Base-by-base conservation (phyloP, 2,888 invertebrate species). In the Digitonthophagus gazella region DNA sequence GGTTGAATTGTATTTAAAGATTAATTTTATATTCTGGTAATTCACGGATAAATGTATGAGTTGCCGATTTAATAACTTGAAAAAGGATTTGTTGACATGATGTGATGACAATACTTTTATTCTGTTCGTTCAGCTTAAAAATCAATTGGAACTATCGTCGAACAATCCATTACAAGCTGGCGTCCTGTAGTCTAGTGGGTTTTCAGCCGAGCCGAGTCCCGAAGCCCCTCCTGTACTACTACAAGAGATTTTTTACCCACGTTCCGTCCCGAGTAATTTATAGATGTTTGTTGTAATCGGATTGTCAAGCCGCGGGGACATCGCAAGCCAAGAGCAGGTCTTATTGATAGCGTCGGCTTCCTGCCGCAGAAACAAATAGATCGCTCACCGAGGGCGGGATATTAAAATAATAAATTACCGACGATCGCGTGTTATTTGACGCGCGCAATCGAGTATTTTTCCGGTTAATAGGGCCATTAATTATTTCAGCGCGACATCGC, bases 241-340 rank as follows among this genome's bases (percentile, higher is more conserved):
- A 44, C 28, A 44, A 44, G 61, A 19, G 61, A 61, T 61, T 61
- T 61, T 61, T 61, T 61, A 18, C 18, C 18, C 18, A 18, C 18
- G 61, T 16, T 20, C 16, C 18, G 19, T n/a, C n/a, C 18, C 2
- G 20, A 18, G 61, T 61, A 61, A 61, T 61, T 61, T 61, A 61
- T 61, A 20, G 61, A 61, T 61, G 61, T 61, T 16, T 61, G 61
- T 20, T 61, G 61, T 61, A 61, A 61, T 61, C 61, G 61, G 61
- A 18, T 61, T 61, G 18, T 20, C 61, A 19, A 20, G 61, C 19
- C 15, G 61, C 19, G 20, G 20, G 61, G 18, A 19, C 18, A n/a
- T n/a, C 61, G 18, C 61, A 14, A 16, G 61, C 61, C 61, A 61
- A 61, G 61, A 61, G 61, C 58, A n/a, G n/a, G 15, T 19, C 61